Conservation (phyloP, 2,888 invertebrate species). For the Lochmaea crataegi region DNA sequence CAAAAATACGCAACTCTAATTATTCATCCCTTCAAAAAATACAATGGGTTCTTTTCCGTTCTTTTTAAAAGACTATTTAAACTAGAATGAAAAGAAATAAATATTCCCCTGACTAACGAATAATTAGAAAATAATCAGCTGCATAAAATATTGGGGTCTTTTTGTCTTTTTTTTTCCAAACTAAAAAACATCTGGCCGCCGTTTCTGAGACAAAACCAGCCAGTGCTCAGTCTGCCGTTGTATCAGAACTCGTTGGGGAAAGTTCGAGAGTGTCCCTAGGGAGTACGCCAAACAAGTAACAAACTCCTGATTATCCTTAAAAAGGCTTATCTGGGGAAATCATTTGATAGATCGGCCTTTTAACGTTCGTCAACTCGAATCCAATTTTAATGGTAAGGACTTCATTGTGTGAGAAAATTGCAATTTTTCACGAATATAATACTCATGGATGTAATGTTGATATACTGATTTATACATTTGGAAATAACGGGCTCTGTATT, state of each 20-base stretch:
- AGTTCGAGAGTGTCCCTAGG: conserved; percentile 39
- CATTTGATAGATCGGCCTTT: conserved; percentile 51
- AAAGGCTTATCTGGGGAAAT: conserved; percentile 57
- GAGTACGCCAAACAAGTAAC: conserved; percentile 54
- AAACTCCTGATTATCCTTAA: conserved; percentile 57
- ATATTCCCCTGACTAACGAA: no score
- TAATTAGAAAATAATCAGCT: conserved; percentile 15
- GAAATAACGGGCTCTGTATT: no score
- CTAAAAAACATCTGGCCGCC: conserved; percentile 22
- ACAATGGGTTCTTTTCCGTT: no score
- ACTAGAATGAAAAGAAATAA: neutral
- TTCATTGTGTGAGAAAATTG: conserved; percentile 13
- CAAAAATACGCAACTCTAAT: neutral
- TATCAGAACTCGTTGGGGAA: conserved; percentile 35
- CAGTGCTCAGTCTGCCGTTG: conserved; percentile 32
- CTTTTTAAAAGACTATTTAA: neutral
- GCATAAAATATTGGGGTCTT: conserved; percentile 3
- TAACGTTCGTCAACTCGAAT: conserved; percentile 31
- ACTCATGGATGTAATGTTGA: neutral
- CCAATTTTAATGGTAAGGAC: conserved; percentile 33
- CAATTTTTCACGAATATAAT: neutral
- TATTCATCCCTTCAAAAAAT: neutral
- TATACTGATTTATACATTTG: neutral
- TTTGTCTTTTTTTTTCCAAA: neutral
- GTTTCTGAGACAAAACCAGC: conserved; percentile 50